Evolutionary conservation across 2,888 invertebrate genomes (phyloP).

Genomic region (Cephus runcator): DNA sequence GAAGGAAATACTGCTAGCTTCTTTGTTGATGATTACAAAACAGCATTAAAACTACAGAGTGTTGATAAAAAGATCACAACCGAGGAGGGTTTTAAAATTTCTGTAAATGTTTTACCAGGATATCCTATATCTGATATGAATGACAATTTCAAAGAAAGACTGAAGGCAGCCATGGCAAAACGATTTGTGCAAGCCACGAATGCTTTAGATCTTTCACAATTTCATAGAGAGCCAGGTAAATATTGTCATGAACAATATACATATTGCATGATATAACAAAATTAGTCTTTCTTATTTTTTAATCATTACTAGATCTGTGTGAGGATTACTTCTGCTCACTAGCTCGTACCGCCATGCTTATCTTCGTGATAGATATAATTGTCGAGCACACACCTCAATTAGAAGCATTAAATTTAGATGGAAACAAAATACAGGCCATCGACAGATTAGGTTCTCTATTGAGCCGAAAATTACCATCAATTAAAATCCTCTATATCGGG

Average conservation of each 20-base stretch:
- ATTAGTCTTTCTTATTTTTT: not conserved
- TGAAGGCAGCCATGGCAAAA: constrained; percentile 82
- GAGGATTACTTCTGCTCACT: constrained; percentile 76
- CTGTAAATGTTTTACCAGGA: constrained; percentile 73
- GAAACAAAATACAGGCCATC: constrained; percentile 77
- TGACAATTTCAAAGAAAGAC: constrained; percentile 74
- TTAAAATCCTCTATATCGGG: constrained; percentile 80
- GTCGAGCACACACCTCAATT: constrained; percentile 83
- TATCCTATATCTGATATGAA: constrained; percentile 75
- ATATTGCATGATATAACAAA: not conserved
- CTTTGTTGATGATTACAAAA: constrained; percentile 78
- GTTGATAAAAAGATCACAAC: constrained; percentile 76
- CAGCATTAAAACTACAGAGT: constrained; percentile 74
- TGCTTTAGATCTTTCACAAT: constrained; percentile 79
- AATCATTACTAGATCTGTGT: constrained; percentile 6
- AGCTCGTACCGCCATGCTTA: constrained; percentile 76
- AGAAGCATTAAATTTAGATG: constrained; percentile 79
- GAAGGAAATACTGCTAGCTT: constrained; percentile 76
- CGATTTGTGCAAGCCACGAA: constrained; percentile 78
- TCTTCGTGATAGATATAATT: constrained; percentile 79
- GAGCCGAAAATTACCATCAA: constrained; percentile 72
- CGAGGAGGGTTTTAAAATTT: constrained; percentile 76
- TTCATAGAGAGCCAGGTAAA: constrained; percentile 77
- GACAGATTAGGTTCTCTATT: constrained; percentile 74
- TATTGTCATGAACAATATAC: constrained; percentile 10